Base-by-base conservation (phyloP, 2,113 vertebrate species). In the Panthera leo region DNA sequence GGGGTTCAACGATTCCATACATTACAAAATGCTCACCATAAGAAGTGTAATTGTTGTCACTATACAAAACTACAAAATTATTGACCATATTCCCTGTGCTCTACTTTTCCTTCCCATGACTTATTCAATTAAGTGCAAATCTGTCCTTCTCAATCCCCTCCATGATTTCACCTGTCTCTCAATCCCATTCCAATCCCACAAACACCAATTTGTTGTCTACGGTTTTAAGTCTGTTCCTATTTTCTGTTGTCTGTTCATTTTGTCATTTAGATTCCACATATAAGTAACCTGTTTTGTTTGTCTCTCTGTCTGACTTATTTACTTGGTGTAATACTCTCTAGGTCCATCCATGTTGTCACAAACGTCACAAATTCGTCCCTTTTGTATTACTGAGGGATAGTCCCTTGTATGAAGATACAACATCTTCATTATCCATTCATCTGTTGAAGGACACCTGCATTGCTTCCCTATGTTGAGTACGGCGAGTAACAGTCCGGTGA, bases 401-500 rank as follows among this genome's bases (percentile, higher is more conserved):
- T 75, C 36, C 73, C 25, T 29, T 45, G 3, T 27, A 45, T 3
- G 13, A 4, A 7, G 6, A 1, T 8, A 29, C 36, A 1, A 75
- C 25, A 15, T 29, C 23, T 75, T 75, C 39, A 75, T 75, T 45
- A 29, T 45, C 39, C 13, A 15, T 45, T 45, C 73, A 29, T 42
- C 73, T 7, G 3, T 7, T 2, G 1, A 75, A 7, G 13, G 73
- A 75, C 3, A 7, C 0, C 12, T 7, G 25, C 21, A 12, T 45
- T 45, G 23, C 39, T 75, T 75, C 25, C 6, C 1, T 45, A 75
- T 45, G 5, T 29, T 45, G 12, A 75, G 73, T 45, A 39, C 3
- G 29, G 39, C 14, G 14, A 45, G 2, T 45, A 29, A 75, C 12
- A 2, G 11, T 7, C 42, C 13, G 2, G 25, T 45, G 39, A 75